Evolutionary conservation across 2,797 vertebrate genomes (phyloP).

Genomic region (Linurgus olivaceus): DNA sequence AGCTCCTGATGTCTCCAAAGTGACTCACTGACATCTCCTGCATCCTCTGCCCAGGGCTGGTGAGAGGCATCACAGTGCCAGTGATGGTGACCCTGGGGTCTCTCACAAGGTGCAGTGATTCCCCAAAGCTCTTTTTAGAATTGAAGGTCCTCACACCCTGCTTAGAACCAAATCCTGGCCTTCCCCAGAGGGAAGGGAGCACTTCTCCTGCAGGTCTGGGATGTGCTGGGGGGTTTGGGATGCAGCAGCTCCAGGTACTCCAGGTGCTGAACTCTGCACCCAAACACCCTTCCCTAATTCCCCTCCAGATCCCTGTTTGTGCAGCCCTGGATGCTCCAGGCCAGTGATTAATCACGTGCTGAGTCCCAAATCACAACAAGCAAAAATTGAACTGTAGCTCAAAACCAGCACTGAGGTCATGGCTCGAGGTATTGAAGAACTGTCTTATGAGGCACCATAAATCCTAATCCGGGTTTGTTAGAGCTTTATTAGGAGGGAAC

Average conservation of each 20-base stretch:
- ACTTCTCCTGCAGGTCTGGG: neutral
- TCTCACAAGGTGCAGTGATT: accelerated
- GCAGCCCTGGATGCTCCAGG: neutral
- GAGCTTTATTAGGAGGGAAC: neutral
- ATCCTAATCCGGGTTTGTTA: neutral
- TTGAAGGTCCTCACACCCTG: accelerated
- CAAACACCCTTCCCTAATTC: neutral
- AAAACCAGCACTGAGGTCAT: neutral
- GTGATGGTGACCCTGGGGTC: neutral
- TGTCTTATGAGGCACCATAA: neutral
- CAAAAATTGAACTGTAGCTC: constrained; percentile 40
- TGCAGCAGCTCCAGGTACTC: neutral
- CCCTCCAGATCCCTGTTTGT: neutral
- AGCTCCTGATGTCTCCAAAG: neutral
- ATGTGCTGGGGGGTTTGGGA: accelerated
- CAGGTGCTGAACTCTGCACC: neutral
- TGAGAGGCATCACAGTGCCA: neutral
- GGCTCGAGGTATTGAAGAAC: neutral
- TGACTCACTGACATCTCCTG: neutral
- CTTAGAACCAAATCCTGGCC: accelerated
- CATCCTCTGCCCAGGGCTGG: neutral
- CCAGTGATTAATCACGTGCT: neutral
- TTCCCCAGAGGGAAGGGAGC: accelerated
- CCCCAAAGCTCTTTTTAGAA: accelerated
- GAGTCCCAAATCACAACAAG: neutral